Conservation (phyloP, 2,113 vertebrate species). For the Lycaon pictus region DNA sequence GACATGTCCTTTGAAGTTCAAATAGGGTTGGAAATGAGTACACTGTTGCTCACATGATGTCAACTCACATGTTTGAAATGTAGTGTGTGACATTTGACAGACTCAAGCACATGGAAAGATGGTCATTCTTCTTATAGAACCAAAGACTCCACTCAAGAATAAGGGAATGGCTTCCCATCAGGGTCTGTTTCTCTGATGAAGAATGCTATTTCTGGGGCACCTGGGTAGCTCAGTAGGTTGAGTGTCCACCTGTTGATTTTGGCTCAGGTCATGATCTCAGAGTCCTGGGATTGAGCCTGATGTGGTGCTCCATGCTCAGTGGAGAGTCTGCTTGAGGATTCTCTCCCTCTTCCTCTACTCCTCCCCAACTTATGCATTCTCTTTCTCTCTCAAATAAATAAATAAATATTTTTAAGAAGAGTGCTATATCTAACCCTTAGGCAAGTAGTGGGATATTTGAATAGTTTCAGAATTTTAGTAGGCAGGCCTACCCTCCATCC, state of each 20-base stretch:
- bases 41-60: slow-evolving; percentile 63
- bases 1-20: slow-evolving; percentile 72
- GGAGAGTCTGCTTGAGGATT: background rate
- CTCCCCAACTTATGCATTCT: background rate
- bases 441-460: background rate
- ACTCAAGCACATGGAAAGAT: slow-evolving; percentile 49
- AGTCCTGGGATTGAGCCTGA: background rate
- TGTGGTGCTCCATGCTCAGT: background rate
- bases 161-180: background rate
- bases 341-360: background rate
- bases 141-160: slow-evolving; percentile 43
- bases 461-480: slow-evolving; percentile 41
- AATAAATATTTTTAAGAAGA: background rate
- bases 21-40: slow-evolving; percentile 58
- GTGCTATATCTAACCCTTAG: slow-evolving; percentile 2
- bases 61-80: slow-evolving; percentile 69
- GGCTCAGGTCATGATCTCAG: background rate
- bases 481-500: background rate
- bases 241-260: background rate
- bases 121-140: slow-evolving; percentile 51
- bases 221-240: background rate
- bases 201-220: slow-evolving; percentile 19
- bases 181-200: slow-evolving; percentile 37
- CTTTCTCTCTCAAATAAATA: background rate
- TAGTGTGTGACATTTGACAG: slow-evolving; percentile 69